phyloP scores from a whole-genome alignment of 2,888 invertebrate species.

The Mylabris sibirica region DNA sequence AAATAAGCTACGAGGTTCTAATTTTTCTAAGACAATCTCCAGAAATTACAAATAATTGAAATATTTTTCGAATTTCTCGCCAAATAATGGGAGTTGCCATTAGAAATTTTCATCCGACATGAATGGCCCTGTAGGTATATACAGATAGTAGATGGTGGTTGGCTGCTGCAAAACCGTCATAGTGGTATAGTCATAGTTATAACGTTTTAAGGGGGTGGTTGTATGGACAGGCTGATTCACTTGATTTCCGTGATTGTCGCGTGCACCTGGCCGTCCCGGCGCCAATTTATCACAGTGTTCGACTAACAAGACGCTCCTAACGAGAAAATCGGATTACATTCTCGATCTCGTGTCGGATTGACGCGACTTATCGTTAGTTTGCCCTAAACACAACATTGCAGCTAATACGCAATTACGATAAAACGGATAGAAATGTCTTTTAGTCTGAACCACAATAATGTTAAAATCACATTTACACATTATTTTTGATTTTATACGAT shows the following conservation, averaged over 20 bases:
- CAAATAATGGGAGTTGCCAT: too few species aligned
- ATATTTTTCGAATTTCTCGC: too few species aligned
- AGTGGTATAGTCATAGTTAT: background rate
- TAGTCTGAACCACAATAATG: background rate
- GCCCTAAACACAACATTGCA: constrained; percentile 18
- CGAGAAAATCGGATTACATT: constrained; percentile 61
- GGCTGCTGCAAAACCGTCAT: background rate
- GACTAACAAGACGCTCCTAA: constrained; percentile 60
- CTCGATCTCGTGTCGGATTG: constrained; percentile 59
- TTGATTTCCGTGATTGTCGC: constrained; percentile 48
- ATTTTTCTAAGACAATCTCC: too few species aligned
- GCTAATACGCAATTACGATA: constrained; percentile 54
- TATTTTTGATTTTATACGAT: background rate
- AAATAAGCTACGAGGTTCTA: too few species aligned
- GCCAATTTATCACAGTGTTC: constrained; percentile 54
- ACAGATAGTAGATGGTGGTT: background rate
- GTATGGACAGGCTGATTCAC: constrained; percentile 28
- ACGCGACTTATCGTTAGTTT: constrained; percentile 50
- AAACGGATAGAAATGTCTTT: constrained; percentile 4
- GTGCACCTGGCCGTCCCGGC: constrained; percentile 51
- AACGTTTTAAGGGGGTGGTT: background rate
- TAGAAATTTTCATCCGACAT: too few species aligned
- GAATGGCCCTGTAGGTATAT: too few species aligned
- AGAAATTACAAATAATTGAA: too few species aligned
- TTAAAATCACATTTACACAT: background rate